Conservation (phyloP, 1,140 invertebrate species). For the Drepana arcuata region DNA sequence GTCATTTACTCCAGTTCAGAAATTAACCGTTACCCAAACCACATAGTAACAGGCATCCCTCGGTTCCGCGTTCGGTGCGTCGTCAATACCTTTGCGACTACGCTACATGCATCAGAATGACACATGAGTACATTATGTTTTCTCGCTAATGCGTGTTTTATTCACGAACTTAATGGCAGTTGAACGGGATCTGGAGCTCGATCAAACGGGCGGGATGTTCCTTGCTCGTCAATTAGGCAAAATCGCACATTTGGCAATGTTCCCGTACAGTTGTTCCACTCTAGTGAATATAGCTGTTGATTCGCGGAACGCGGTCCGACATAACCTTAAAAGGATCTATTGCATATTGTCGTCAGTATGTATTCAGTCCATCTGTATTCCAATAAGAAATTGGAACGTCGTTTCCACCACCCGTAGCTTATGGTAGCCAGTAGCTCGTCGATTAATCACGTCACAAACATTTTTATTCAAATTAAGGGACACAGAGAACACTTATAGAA, state of each 20-base stretch:
- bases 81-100: neutral
- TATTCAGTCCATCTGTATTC: no score
- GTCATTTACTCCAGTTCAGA: no score
- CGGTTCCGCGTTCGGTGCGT: no score
- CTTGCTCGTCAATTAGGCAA: conserved; percentile 55
- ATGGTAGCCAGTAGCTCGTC: no score
- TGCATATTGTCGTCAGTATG: no score
- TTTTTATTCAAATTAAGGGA: no score
- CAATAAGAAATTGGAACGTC: no score
- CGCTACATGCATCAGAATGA: neutral
- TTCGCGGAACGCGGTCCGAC: conserved; percentile 24
- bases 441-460: no score
- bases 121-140: conserved; percentile 18
- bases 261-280: conserved; percentile 47
- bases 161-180: conserved; percentile 30
- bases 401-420: no score
- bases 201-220: conserved; percentile 45
- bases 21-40: no score
- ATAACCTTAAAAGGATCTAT: conserved; percentile 32
- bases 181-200: conserved; percentile 28
- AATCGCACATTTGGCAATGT: conserved; percentile 54
- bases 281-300: conserved; percentile 27
- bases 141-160: conserved; percentile 28
- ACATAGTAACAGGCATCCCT: no score
- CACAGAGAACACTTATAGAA: no score